These are phyloP conservation scores for Cirrhinus molitorella DNA, from an alignment of 2,797 vertebrate genomes.

Conservation along the genomic window DNA sequence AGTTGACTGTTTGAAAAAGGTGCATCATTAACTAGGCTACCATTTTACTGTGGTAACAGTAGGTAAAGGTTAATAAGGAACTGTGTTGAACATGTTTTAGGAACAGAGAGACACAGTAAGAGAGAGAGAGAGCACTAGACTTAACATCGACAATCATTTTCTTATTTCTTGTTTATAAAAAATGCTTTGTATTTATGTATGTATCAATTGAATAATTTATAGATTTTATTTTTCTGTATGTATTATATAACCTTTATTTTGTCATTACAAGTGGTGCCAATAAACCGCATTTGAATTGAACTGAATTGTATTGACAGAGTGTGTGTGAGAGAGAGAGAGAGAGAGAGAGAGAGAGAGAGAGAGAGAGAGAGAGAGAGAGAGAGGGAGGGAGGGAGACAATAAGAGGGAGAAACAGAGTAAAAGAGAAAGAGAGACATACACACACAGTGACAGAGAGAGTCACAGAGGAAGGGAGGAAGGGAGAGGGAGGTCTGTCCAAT, in stretches of 20 bases:
- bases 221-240: no score
- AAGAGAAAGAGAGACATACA: neutral
- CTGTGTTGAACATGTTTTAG: neutral
- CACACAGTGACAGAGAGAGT: neutral
- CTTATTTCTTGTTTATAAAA: no score
- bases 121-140: no score
- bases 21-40: neutral
- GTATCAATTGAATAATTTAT: no score
- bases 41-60: neutral
- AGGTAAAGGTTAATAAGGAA: neutral
- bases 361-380: neutral
- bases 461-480: neutral
- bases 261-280: no score
- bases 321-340: neutral
- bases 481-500: slow-evolving; percentile 61
- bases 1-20: neutral
- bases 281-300: no score
- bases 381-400: neutral
- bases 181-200: no score
- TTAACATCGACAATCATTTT: no score
- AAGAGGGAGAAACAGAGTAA: neutral
- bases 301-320: neutral
- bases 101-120: neutral
- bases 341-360: neutral
- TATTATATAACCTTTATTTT: no score